phyloP scores from a whole-genome alignment of 2,113 vertebrate species.

The Pterocles gutturalis region DNA sequence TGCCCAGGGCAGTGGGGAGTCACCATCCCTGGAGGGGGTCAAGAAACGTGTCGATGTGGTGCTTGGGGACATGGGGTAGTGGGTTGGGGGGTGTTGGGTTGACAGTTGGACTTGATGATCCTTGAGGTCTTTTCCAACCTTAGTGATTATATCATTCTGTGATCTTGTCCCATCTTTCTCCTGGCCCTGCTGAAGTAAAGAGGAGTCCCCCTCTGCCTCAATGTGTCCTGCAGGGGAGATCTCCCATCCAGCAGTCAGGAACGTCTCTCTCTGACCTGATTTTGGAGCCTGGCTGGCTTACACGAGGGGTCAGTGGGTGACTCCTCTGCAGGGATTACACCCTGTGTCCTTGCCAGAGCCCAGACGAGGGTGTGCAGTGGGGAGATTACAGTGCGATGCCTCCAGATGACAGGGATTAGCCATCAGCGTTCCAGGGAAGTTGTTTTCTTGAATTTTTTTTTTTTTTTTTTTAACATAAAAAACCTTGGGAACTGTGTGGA shows the following conservation, averaged over 20 bases:
- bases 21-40: no score
- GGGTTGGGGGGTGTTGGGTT: no score
- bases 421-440: neutral
- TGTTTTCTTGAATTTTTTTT: neutral
- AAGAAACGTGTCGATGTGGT: no score
- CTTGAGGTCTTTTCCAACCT: no score
- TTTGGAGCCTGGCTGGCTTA: conserved; percentile 33
- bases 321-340: conserved; percentile 9
- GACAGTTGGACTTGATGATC: no score
- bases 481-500: neutral
- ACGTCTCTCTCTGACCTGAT: neutral
- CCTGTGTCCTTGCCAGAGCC: neutral
- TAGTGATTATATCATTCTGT: no score
- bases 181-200: neutral
- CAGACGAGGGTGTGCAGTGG: rapidly evolving
- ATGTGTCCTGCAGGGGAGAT: neutral
- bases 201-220: neutral
- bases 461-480: neutral
- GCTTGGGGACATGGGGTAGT: no score
- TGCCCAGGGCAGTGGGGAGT: no score
- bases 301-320: conserved; percentile 4
- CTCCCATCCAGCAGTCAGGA: neutral
- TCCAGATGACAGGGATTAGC: neutral
- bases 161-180: rapidly evolving
- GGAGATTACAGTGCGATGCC: neutral